Conservation (phyloP, 1,140 invertebrate species). For the Drosophila pseudoananassae region DNA sequence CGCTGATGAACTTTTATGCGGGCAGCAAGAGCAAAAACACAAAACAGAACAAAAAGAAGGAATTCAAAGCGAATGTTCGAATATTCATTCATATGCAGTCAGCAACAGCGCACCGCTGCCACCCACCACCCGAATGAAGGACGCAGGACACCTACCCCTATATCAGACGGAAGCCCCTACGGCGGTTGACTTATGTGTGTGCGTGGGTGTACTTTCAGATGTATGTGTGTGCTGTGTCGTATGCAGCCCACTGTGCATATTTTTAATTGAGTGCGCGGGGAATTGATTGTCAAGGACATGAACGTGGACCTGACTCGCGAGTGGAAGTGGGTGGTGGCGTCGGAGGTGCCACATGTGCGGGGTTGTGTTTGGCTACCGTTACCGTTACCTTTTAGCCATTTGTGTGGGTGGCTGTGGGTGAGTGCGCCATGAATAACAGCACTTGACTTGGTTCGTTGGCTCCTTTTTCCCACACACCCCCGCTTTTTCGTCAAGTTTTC, state of each 20-base stretch:
- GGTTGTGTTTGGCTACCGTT: slow-evolving; percentile 63
- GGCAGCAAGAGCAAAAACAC: slow-evolving; percentile 36
- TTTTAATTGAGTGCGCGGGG: slow-evolving; percentile 81
- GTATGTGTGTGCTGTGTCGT: slow-evolving; percentile 40
- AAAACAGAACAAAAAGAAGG: slow-evolving; percentile 36
- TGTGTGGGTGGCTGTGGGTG: slow-evolving; percentile 40
- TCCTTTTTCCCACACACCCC: slow-evolving; percentile 16
- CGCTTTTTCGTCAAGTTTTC: slow-evolving; percentile 34
- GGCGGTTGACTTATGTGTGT: slow-evolving; percentile 61
- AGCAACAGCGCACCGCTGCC: slow-evolving; percentile 47
- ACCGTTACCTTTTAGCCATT: slow-evolving; percentile 77
- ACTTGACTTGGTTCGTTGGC: slow-evolving; percentile 70
- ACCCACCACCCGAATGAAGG: slow-evolving; percentile 16
- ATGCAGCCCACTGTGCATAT: slow-evolving; percentile 74
- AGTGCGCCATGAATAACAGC: slow-evolving; percentile 74
- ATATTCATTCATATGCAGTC: slow-evolving; percentile 81
- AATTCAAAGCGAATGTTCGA: slow-evolving; percentile 61
- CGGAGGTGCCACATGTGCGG: slow-evolving; percentile 41
- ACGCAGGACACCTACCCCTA: background rate
- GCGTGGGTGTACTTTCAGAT: slow-evolving; percentile 5
- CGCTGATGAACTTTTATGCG: slow-evolving; percentile 77
- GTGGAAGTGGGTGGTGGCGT: slow-evolving; percentile 18
- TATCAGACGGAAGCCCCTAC: slow-evolving; percentile 45
- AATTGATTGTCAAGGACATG: slow-evolving; percentile 82
- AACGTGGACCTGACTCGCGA: slow-evolving; percentile 64